phyloP scores from a whole-genome alignment of 2,888 invertebrate genomes.

The Drosophila macrospina region DNA sequence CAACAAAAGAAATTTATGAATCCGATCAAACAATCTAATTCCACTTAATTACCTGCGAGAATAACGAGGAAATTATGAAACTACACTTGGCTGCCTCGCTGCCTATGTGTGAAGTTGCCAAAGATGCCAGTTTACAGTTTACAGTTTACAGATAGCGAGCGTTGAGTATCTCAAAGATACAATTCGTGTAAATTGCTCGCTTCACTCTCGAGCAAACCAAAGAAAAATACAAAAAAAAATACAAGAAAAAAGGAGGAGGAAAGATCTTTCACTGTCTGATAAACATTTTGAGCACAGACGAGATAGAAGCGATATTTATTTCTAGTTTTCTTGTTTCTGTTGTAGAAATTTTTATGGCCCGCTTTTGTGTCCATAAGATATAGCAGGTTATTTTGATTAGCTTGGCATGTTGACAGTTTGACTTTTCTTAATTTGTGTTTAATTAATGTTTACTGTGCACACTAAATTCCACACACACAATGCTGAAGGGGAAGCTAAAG shows the following conservation, averaged over 20 bases:
- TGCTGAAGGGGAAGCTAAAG: slow-evolving; percentile 8
- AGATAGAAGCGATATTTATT: slow-evolving; percentile 29
- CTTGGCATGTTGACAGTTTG: slow-evolving; percentile 70
- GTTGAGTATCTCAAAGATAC: slow-evolving; percentile 54
- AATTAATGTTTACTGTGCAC: slow-evolving; percentile 58
- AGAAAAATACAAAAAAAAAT: neutral
- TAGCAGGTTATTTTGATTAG: slow-evolving; percentile 71
- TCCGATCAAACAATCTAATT: slow-evolving; percentile 22
- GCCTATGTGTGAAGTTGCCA: slow-evolving; percentile 52
- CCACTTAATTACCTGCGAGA: slow-evolving; percentile 52
- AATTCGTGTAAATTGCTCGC: slow-evolving; percentile 37
- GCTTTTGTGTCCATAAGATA: slow-evolving; percentile 59
- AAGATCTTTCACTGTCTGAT: slow-evolving; percentile 48
- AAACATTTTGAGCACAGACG: slow-evolving; percentile 19
- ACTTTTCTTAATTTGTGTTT: slow-evolving; percentile 69
- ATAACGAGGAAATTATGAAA: slow-evolving; percentile 60
- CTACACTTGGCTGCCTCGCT: slow-evolving; percentile 25
- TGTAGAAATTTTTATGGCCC: slow-evolving; percentile 43
- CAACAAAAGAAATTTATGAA: slow-evolving; percentile 34
- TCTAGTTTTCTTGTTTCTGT: slow-evolving; percentile 29
- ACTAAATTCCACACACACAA: slow-evolving; percentile 47
- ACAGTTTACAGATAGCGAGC: slow-evolving; percentile 16
- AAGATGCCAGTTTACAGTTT: slow-evolving; percentile 24
- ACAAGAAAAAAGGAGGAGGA: slow-evolving; percentile 5
- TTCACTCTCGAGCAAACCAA: slow-evolving; percentile 8